Evolutionary conservation across 2,113 vertebrate species (phyloP).

Genomic region (Cryptoleucopteryx plumbea): DNA sequence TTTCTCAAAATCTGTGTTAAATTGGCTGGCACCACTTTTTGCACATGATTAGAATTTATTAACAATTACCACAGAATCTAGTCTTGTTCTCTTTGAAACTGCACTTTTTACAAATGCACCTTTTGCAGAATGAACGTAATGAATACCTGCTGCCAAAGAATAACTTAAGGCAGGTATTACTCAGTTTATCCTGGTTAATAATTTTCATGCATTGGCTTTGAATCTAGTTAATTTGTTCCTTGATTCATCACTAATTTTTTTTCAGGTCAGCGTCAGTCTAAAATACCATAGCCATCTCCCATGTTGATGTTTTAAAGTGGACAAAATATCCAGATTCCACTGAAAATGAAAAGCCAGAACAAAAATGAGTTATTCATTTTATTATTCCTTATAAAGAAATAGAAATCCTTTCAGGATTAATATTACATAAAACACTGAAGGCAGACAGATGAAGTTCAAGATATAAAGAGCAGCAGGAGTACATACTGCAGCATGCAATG

Average conservation of each 20-base stretch:
- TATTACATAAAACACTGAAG: background rate
- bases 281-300: background rate
- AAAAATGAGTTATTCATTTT: background rate
- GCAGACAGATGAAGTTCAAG: background rate
- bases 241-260: background rate
- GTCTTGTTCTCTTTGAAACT: background rate
- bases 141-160: background rate
- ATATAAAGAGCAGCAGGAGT: background rate
- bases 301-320: background rate
- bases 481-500: background rate
- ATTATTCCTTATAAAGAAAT: background rate
- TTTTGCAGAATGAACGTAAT: background rate
- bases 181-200: background rate
- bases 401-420: background rate
- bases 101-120: background rate
- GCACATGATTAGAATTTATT: background rate
- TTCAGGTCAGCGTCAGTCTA: background rate
- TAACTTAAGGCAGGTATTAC: background rate
- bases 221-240: background rate
- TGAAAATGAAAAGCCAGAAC: background rate
- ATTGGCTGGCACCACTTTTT: background rate
- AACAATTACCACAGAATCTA: background rate
- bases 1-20: background rate
- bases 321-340: background rate
- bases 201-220: background rate